Evolutionary conservation across 2,113 vertebrate species (phyloP), one percentile per base, ranked within the genome.

Genomic region (Microtus montanus): DNA sequence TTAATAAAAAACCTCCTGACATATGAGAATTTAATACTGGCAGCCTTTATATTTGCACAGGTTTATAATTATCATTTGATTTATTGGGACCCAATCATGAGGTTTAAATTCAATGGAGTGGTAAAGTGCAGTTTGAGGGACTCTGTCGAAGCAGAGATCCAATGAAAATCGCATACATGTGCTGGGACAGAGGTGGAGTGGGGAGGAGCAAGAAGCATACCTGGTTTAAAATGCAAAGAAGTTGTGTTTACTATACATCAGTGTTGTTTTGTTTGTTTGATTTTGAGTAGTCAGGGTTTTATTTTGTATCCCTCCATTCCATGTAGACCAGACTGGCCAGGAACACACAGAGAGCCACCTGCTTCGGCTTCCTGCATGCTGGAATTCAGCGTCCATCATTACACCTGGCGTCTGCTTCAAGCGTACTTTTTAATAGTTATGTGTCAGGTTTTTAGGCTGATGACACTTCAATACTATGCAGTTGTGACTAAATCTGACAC

Each of bases 31-130:
- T 85, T 92, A 89, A 89, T 61, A 49, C 68, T 64, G 30, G 22
- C 26, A 74, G n/a, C 71, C 73, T 87, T 66, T 75, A 41, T 91
- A 44, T 94, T 90, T 87, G 14, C 26, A 70, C 17, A 14, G 54
- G 14, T 49, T 94, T 86, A 38, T 79, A 87, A 63, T 91, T 70
- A 64, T 88, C 75, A 47, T 79, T 90, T 91, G 78, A 73, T 89
- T 90, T 88, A 79, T 89, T 90, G 95, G 79, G 83, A 88, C 15
- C 24, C 11, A 52, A 28, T 44, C 41, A 35, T 74, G 54, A 68
- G 10, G 13, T 85, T 90, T 79, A 91, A 91, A 52, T 82, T 41
- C 7, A 92, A 87, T 93, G 35, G 68, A 38, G 30, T 61, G 85
- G 44, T 85, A 54, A 92, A 94, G 12, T 68, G 64, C 26, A 64